phyloP scores from a whole-genome alignment of 1,140 invertebrate genomes.

The Musca domestica region DNA sequence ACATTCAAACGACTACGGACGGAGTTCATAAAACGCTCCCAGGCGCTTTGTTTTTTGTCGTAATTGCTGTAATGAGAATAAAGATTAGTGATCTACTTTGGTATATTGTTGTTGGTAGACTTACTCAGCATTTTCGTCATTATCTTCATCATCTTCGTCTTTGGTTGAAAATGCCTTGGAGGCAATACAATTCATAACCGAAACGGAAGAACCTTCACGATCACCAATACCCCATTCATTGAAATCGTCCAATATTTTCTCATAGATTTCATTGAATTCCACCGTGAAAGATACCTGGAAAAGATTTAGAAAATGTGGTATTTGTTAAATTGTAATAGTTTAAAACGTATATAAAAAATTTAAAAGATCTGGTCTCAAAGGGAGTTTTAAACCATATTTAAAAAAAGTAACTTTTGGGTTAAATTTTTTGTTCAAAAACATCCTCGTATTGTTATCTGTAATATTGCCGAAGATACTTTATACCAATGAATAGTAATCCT shows the following conservation, averaged over 20 bases:
- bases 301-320: background rate
- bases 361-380: too few species aligned
- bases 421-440: too few species aligned
- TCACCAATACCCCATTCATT: constrained; percentile 54
- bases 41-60: constrained; percentile 52
- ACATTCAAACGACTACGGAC: constrained; percentile 66
- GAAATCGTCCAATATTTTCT: constrained; percentile 51
- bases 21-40: constrained; percentile 61
- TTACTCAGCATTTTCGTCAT: constrained; percentile 18
- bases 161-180: constrained; percentile 36
- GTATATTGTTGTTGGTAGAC: background rate
- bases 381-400: too few species aligned
- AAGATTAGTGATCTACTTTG: background rate
- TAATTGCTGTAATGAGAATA: constrained; percentile 22
- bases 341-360: too few species aligned
- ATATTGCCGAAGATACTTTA: too few species aligned
- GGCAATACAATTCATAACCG: constrained; percentile 53
- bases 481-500: too few species aligned
- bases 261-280: constrained; percentile 53
- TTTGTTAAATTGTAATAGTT: too few species aligned
- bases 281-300: constrained; percentile 50
- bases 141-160: constrained; percentile 20
- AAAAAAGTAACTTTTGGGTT: too few species aligned
- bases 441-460: too few species aligned
- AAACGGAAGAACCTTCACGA: constrained; percentile 51